Percentiles rank a stretch among this genome's conserved stretches.
Conservation (phyloP, 2,113 vertebrate species). For the Promerops cafer region DNA sequence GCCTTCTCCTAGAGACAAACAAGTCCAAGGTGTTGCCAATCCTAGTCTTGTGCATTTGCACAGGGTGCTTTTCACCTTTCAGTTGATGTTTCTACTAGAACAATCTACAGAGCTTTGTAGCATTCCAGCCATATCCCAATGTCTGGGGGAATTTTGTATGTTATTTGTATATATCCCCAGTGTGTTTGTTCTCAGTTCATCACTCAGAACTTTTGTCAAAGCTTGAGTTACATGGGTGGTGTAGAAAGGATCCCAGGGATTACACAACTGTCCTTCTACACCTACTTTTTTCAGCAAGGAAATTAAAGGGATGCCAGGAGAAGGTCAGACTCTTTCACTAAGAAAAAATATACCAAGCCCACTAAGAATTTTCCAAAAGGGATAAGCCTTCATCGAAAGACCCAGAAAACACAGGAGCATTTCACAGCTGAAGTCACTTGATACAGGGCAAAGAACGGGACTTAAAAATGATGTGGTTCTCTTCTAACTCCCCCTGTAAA, state of each 20-base stretch:
- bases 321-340: neutral
- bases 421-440: neutral
- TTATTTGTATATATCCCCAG: neutral
- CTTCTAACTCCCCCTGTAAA: neutral
- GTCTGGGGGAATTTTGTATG: neutral
- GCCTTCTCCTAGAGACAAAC: neutral
- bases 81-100: neutral
- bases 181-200: neutral
- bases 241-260: neutral
- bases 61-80: neutral
- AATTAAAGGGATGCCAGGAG: neutral
- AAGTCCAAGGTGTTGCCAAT: neutral
- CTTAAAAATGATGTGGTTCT: fast-evolving
- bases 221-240: neutral
- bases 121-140: fast-evolving
- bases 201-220: neutral
- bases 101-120: neutral
- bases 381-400: neutral
- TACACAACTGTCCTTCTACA: neutral
- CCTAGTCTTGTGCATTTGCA: neutral
- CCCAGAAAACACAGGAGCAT: neutral
- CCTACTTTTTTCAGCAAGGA: neutral
- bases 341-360: neutral
- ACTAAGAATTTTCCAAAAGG: neutral
- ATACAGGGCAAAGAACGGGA: neutral